These are phyloP conservation scores for Heliothis virescens DNA, from an alignment of 1,140 invertebrate genomes.

Conservation along the genomic window DNA sequence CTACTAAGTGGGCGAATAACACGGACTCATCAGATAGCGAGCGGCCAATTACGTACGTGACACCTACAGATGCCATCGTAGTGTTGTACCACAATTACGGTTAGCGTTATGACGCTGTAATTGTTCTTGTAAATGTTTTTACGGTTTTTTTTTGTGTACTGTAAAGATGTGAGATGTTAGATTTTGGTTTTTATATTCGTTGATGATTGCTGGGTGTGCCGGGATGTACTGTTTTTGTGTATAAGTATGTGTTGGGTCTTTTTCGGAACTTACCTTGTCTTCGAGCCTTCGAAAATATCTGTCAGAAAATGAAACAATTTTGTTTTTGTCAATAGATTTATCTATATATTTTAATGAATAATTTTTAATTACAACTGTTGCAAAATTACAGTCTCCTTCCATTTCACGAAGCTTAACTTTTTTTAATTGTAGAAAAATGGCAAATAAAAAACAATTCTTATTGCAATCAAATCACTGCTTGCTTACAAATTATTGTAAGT, in stretches of 20 bases:
- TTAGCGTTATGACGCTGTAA: slow-evolving; percentile 6
- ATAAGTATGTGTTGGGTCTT: not conserved
- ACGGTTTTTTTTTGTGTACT: not conserved
- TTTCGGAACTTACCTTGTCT: not conserved
- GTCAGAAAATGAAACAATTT: slow-evolving; percentile 60
- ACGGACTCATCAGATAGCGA: slow-evolving; percentile 70
- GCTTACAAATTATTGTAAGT: slow-evolving; percentile 21
- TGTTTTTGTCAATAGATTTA: slow-evolving; percentile 84
- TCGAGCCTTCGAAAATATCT: not conserved
- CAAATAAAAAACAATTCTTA: slow-evolving; percentile 67
- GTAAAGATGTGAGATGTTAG: slow-evolving; percentile 1
- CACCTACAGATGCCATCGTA: slow-evolving; percentile 64
- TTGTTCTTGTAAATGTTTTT: slow-evolving; percentile 3
- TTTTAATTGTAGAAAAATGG: slow-evolving; percentile 76
- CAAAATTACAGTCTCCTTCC: slow-evolving; percentile 77
- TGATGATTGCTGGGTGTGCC: not conserved
- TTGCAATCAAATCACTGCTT: slow-evolving; percentile 70
- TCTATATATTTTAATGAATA: slow-evolving; percentile 86
- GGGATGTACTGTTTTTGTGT: not conserved
- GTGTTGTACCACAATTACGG: slow-evolving; percentile 23
- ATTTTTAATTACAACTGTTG: slow-evolving; percentile 82
- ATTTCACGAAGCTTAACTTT: slow-evolving; percentile 63
- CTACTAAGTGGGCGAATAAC: slow-evolving; percentile 73
- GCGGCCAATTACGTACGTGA: slow-evolving; percentile 80
- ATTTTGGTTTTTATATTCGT: not conserved